A percentile compares a stretch with the other conserved stretches of the same genome.
Evolutionary conservation across 2,888 invertebrate genomes (phyloP).

Genomic region (Pycnomerus fuliginosus): DNA sequence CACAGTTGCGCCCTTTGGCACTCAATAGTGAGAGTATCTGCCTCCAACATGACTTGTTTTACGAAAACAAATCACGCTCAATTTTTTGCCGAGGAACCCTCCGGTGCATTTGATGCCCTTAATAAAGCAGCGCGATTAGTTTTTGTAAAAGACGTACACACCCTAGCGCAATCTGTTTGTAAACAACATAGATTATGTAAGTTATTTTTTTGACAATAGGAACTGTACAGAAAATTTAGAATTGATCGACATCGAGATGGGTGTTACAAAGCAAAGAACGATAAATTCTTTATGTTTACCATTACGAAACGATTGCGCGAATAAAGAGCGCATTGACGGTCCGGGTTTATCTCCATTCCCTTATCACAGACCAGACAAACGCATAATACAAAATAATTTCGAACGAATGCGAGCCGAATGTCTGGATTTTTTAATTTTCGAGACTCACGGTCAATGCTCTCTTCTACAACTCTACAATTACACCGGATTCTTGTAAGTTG

Average conservation of each 20-base stretch:
- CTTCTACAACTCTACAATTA: conserved; percentile 20
- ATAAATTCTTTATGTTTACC: conserved; percentile 36
- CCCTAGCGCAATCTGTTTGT: conserved; percentile 21
- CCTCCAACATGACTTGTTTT: conserved; percentile 31
- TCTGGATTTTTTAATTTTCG: conserved; percentile 11
- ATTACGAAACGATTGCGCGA: conserved; percentile 37
- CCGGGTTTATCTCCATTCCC: conserved; percentile 36
- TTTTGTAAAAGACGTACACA: conserved; percentile 35
- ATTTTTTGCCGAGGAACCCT: conserved; percentile 10
- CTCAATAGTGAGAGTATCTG: conserved; percentile 44
- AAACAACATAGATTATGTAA: not conserved
- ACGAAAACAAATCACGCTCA: conserved; percentile 20
- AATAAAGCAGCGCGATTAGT: conserved; percentile 22
- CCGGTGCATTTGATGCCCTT: conserved; percentile 24
- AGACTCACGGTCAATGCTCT: conserved; percentile 22
- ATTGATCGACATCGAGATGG: too few species aligned
- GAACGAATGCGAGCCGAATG: conserved; percentile 10
- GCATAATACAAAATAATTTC: conserved; percentile 18
- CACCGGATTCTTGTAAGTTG: conserved; percentile 40
- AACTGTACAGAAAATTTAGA: conserved; percentile 14
- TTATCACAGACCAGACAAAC: conserved; percentile 36
- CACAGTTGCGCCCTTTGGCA: conserved; percentile 46
- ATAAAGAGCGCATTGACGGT: conserved; percentile 42
- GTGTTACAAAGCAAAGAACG: conserved; percentile 24
- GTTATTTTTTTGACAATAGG: conserved; percentile 8